Evolutionary conservation across 1,140 invertebrate genomes (phyloP).

Genomic region (Panonychus citri): DNA sequence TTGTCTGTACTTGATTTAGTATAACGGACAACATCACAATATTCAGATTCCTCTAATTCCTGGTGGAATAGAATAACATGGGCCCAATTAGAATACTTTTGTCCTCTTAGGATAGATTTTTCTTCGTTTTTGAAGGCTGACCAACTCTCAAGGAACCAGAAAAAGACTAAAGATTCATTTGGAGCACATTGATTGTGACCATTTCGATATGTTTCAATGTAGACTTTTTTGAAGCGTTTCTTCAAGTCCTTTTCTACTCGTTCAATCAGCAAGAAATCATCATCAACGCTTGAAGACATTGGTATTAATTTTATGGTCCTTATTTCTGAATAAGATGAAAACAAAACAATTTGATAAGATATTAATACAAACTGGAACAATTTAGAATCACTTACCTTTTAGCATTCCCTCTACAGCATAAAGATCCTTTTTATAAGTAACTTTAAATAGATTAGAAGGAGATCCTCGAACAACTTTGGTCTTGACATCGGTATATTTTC

Average conservation of each 20-base stretch:
- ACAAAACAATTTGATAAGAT: no score
- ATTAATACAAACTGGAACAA: constrained; percentile 17
- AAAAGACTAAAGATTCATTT: neutral
- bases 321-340: no score
- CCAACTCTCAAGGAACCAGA: neutral
- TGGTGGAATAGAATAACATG: neutral
- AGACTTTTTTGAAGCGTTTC: neutral
- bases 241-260: neutral
- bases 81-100: neutral
- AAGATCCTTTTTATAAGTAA: constrained; percentile 27
- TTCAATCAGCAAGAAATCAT: neutral
- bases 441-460: constrained; percentile 25
- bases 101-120: neutral
- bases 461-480: constrained; percentile 23
- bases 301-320: neutral
- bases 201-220: neutral
- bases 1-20: neutral
- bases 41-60: neutral
- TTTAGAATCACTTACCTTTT: constrained; percentile 20
- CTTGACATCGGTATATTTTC: constrained; percentile 22
- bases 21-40: neutral
- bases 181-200: neutral
- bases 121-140: neutral
- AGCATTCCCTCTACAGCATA: constrained; percentile 22
- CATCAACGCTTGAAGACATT: neutral